These are phyloP conservation scores for Sebastes trivittatus DNA, from an alignment of 2,797 vertebrate species.

Conservation along the genomic window DNA sequence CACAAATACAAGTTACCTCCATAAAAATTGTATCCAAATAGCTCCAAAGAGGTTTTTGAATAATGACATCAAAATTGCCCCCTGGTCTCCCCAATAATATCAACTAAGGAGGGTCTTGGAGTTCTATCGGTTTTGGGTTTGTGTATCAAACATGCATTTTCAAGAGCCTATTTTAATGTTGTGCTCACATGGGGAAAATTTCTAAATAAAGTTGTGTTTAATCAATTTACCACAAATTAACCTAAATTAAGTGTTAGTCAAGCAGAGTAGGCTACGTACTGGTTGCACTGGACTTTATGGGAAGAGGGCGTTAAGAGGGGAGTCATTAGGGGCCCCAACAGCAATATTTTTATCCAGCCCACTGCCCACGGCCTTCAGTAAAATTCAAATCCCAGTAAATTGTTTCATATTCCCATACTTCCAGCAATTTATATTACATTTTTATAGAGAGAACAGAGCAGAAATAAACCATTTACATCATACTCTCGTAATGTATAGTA, in stretches of 20 bases:
- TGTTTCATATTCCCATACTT: not conserved
- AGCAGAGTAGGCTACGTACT: too few species aligned
- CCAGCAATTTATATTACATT: too few species aligned
- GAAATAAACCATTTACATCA: not conserved
- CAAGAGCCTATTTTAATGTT: not conserved
- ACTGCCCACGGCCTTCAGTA: not conserved
- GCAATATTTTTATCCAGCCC: not conserved
- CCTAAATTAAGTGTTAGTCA: not conserved
- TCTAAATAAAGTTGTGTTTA: not conserved
- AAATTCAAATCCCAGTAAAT: not conserved
- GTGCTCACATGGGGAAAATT: not conserved
- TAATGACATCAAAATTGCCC: too few species aligned
- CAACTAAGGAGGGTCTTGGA: not conserved
- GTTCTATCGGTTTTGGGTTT: not conserved
- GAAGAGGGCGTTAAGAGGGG: not conserved
- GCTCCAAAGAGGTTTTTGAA: too few species aligned
- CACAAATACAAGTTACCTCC: too few species aligned
- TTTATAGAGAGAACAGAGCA: not conserved
- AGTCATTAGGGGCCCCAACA: not conserved
- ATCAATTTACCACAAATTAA: not conserved
- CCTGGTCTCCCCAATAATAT: not conserved
- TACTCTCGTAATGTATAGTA: not conserved
- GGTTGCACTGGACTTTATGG: not conserved
- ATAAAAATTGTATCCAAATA: too few species aligned
- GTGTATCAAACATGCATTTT: not conserved